These are phyloP conservation scores for Kryphioiulus occultus DNA, from an alignment of 2,888 invertebrate species.

Conservation along the genomic window DNA sequence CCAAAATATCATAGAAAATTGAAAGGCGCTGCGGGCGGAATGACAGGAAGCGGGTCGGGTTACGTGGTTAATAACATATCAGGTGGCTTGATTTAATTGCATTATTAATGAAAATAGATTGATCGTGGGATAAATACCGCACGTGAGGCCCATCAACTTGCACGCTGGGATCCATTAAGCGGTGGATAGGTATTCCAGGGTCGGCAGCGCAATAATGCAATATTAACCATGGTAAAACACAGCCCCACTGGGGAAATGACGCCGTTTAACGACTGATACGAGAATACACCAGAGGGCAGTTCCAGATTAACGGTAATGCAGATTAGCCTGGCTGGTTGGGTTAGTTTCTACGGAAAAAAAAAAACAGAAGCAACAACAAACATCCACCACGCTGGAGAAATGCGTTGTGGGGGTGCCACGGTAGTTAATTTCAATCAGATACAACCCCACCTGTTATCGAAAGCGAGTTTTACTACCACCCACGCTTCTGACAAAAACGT, in stretches of 20 bases:
- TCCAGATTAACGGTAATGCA: constrained; percentile 5
- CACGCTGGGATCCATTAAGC: neutral
- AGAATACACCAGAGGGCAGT: neutral
- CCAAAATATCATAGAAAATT: neutral
- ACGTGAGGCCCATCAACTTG: neutral
- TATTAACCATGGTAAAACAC: neutral
- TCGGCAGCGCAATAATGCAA: neutral
- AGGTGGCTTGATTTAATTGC: constrained; percentile 5
- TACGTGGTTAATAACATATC: neutral
- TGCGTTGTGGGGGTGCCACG: neutral
- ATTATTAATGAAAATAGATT: constrained; percentile 5
- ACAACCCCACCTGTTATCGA: neutral
- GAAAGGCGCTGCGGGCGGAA: neutral
- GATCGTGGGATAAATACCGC: neutral
- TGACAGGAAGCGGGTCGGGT: neutral
- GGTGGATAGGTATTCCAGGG: too few species aligned
- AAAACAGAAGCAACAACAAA: neutral
- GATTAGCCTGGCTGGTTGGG: neutral
- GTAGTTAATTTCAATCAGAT: too few species aligned
- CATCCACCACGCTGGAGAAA: neutral
- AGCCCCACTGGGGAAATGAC: neutral
- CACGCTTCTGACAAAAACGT: neutral
- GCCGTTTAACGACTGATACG: neutral
- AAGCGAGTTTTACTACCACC: neutral
- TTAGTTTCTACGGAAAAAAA: neutral